Conservation (phyloP, 2,797 vertebrate genomes). For the Chiroxiphia lanceolata region DNA sequence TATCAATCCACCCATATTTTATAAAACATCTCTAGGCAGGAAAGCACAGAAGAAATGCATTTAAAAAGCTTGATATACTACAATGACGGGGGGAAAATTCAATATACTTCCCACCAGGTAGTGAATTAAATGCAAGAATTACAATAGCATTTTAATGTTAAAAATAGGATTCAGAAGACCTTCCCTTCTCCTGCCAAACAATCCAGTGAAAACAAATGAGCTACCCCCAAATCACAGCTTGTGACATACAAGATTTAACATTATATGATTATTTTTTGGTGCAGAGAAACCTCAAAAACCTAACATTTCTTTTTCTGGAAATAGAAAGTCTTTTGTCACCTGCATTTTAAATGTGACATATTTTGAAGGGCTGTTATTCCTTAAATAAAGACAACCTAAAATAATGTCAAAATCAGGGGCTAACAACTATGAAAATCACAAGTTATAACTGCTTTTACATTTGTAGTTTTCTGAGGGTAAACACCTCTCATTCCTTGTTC, state of each 20-base stretch:
- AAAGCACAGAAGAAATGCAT: neutral
- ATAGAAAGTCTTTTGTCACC: constrained; percentile 23
- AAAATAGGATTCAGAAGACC: constrained; percentile 17
- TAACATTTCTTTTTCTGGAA: neutral
- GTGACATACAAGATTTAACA: neutral
- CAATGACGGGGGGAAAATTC: neutral
- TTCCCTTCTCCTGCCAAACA: neutral
- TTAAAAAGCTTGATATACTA: neutral
- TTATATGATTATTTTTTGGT: neutral
- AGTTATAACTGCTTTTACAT: neutral
- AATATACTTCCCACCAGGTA: neutral
- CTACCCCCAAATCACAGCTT: neutral
- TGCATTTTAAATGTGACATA: neutral
- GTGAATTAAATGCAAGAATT: constrained; percentile 10
- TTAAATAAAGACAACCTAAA: constrained; percentile 41
- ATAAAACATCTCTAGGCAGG: neutral
- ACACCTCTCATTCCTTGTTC: neutral
- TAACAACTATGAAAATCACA: neutral
- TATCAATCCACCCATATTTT: neutral
- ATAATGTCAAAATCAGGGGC: constrained; percentile 17
- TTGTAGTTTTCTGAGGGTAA: neutral
- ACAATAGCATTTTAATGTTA: neutral
- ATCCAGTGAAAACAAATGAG: constrained; percentile 19
- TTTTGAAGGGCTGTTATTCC: constrained; percentile 38
- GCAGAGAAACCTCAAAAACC: neutral